Percentiles rank a stretch among this genome's conserved stretches.
Conservation (phyloP, 2,797 vertebrate species). For the Pseudochromis fuscus region DNA sequence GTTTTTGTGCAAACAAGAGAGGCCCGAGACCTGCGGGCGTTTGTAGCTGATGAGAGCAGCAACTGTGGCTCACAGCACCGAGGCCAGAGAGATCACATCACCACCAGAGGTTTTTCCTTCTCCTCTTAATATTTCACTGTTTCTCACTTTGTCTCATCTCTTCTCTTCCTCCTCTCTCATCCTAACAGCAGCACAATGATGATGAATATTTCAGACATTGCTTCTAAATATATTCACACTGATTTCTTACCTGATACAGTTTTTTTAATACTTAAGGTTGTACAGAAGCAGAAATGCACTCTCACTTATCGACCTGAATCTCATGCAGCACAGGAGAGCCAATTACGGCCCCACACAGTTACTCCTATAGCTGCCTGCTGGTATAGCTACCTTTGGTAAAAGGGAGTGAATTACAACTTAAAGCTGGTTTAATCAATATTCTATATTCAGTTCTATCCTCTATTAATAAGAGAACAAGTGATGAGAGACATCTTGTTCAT, state of each 20-base stretch:
- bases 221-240: slow-evolving; percentile 49
- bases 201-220: slow-evolving; percentile 58
- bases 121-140: slow-evolving; percentile 17
- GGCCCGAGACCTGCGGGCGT: slow-evolving; percentile 50
- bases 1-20: slow-evolving; percentile 53
- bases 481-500: too few species aligned
- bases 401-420: background rate
- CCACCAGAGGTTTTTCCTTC: slow-evolving; percentile 8
- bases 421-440: slow-evolving; percentile 1
- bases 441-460: too few species aligned
- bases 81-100: slow-evolving; percentile 50
- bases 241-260: slow-evolving; percentile 40
- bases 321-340: background rate
- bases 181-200: slow-evolving; percentile 34
- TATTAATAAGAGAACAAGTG: too few species aligned
- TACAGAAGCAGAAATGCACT: slow-evolving; percentile 5
- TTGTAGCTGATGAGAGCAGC: slow-evolving; percentile 48
- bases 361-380: background rate
- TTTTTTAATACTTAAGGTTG: slow-evolving; percentile 33
- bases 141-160: slow-evolving; percentile 32
- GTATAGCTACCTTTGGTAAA: too few species aligned
- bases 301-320: slow-evolving; percentile 4
- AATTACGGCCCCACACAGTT: slow-evolving; percentile 1
- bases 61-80: slow-evolving; percentile 33
- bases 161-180: background rate